Evolutionary conservation across 2,888 invertebrate genomes (phyloP), one percentile per base, ranked within the genome.

Genomic region (Meloe dianella): DNA sequence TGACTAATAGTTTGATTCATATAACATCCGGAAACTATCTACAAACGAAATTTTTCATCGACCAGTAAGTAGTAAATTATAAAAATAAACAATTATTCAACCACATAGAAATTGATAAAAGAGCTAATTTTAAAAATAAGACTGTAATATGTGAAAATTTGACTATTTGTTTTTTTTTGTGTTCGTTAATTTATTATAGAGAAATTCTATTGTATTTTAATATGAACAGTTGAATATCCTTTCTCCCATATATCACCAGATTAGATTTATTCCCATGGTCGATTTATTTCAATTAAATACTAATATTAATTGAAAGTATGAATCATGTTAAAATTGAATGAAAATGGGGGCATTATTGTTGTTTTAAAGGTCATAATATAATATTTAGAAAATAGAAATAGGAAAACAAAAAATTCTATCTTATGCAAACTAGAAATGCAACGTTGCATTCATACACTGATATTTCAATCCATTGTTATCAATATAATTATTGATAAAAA

Each of bases 21-120:
- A 9, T 24, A 57, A 32, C 24, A 17, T 59, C 59, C 59, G 59
- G 35, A 59, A 59, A n/a, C n/a, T n/a, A n/a, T n/a, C n/a, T n/a
- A n/a, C n/a, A n/a, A n/a, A n/a, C n/a, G n/a, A n/a, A n/a, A n/a
- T n/a, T n/a, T n/a, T n/a, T n/a, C n/a, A n/a, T n/a, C n/a, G n/a
- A n/a, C n/a, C n/a, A n/a, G n/a, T n/a, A n/a, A n/a, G n/a, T n/a
- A n/a, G n/a, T n/a, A n/a, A n/a, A n/a, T n/a, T n/a, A n/a, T n/a
- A n/a, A n/a, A n/a, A n/a, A n/a, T n/a, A n/a, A n/a, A n/a, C n/a
- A n/a, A n/a, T n/a, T n/a, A n/a, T n/a, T n/a, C n/a, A n/a, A n/a
- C n/a, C n/a, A n/a, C n/a, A n/a, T n/a, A n/a, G n/a, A n/a, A n/a
- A n/a, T n/a, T n/a, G n/a, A n/a, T n/a, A n/a, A n/a, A n/a, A n/a